Conservation (phyloP, 2,113 vertebrate species). For the Poeciliopsis retropinna region DNA sequence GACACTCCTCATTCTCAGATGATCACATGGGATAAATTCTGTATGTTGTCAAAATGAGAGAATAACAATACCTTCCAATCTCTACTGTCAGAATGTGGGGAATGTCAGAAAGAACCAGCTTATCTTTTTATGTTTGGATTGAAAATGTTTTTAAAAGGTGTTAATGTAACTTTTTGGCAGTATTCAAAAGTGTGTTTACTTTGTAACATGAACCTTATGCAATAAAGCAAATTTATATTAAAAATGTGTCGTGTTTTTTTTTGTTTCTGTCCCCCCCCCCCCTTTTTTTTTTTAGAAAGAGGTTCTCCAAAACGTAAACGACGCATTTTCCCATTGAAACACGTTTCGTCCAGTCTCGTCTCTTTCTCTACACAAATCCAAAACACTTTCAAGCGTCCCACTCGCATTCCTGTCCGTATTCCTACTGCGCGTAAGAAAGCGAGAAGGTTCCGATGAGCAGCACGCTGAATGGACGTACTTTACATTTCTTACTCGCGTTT, state of each 20-base stretch:
- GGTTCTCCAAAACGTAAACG: no score
- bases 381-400: no score
- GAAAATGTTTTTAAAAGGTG: not conserved
- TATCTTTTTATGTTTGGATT: not conserved
- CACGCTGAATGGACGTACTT: not conserved
- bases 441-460: no score
- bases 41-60: constrained; percentile 4
- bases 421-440: no score
- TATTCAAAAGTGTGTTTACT: not conserved
- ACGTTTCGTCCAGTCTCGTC: no score
- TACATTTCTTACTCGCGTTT: not conserved
- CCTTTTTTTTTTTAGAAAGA: no score
- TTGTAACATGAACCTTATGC: not conserved
- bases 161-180: not conserved
- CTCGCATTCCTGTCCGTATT: no score
- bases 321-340: no score
- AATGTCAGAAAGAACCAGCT: not conserved
- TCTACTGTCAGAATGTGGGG: not conserved
- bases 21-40: not conserved
- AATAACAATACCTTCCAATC: constrained; percentile 21
- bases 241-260: not conserved
- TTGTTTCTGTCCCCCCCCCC: no score
- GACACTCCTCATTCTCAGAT: constrained; percentile 23
- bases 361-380: no score
- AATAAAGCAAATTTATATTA: not conserved